Percentiles rank a stretch among this genome's conserved stretches.
Evolutionary conservation across 2,888 invertebrate species (phyloP).

Genomic region (Alsophila aescularia): DNA sequence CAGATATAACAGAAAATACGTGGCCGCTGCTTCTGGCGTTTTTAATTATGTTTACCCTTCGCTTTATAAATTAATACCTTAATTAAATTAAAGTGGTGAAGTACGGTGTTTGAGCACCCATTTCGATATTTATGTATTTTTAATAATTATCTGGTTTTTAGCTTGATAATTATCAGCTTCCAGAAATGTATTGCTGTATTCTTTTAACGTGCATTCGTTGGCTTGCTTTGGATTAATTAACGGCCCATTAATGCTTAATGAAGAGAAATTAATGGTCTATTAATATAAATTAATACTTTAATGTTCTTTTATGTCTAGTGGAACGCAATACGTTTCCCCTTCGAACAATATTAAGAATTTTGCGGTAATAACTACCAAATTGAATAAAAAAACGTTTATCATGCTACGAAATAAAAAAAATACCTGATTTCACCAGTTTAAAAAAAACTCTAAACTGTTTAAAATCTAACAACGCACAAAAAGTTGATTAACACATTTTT

Average conservation of each 20-base stretch:
- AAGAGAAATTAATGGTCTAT: neutral
- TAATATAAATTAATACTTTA: constrained; percentile 2
- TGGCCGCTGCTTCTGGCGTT: constrained; percentile 44
- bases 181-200: neutral
- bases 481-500: too few relatives aligned
- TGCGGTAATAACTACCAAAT: too few relatives aligned
- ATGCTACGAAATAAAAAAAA: too few relatives aligned
- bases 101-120: constrained; percentile 29
- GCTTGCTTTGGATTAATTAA: constrained; percentile 22
- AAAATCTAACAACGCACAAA: too few relatives aligned
- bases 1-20: constrained; percentile 29
- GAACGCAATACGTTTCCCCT: neutral
- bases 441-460: too few relatives aligned
- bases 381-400: too few relatives aligned
- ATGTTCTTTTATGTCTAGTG: neutral
- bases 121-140: constrained; percentile 21
- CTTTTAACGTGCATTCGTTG: neutral
- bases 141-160: constrained; percentile 11
- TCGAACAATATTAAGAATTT: too few relatives aligned
- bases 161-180: constrained; percentile 14
- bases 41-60: constrained; percentile 62
- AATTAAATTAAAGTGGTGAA: constrained; percentile 51
- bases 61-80: constrained; percentile 52
- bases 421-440: too few relatives aligned
- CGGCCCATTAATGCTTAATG: constrained; percentile 1